Conservation (phyloP, 2,113 vertebrate species). For the Philantomba maxwellii region DNA sequence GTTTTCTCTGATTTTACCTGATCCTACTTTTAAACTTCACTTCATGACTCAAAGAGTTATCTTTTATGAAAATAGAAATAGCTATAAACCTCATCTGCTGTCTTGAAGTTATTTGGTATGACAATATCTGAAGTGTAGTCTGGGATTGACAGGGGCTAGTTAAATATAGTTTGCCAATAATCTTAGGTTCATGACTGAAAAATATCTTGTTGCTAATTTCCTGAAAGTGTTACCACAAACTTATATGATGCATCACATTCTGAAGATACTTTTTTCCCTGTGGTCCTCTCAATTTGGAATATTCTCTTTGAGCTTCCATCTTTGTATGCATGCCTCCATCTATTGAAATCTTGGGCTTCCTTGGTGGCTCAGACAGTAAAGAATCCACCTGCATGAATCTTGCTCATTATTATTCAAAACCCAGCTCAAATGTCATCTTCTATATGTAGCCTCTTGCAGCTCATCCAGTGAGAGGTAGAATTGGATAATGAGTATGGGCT, state of each 20-base stretch:
- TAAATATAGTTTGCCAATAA: background rate
- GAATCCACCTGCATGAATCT: background rate
- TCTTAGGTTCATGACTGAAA: background rate
- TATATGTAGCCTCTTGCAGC: background rate
- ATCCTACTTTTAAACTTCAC: background rate
- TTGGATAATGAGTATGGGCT: background rate
- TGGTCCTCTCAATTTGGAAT: background rate
- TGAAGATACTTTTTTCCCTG: background rate
- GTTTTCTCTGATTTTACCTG: background rate
- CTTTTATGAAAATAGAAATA: background rate
- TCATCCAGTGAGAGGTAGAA: background rate
- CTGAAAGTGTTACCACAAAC: background rate
- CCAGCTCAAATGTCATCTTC: background rate
- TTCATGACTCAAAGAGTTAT: background rate
- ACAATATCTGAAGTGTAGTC: background rate
- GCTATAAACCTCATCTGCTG: background rate
- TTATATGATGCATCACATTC: background rate
- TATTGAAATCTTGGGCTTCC: background rate
- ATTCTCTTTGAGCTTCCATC: background rate
- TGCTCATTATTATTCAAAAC: background rate
- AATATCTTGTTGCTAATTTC: background rate
- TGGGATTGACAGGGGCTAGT: background rate
- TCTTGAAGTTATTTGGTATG: background rate
- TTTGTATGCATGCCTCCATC: background rate
- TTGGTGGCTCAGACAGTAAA: background rate